These are phyloP conservation scores for Cisticola juncidis DNA, from an alignment of 2,113 vertebrate genomes.

Conservation along the genomic window DNA sequence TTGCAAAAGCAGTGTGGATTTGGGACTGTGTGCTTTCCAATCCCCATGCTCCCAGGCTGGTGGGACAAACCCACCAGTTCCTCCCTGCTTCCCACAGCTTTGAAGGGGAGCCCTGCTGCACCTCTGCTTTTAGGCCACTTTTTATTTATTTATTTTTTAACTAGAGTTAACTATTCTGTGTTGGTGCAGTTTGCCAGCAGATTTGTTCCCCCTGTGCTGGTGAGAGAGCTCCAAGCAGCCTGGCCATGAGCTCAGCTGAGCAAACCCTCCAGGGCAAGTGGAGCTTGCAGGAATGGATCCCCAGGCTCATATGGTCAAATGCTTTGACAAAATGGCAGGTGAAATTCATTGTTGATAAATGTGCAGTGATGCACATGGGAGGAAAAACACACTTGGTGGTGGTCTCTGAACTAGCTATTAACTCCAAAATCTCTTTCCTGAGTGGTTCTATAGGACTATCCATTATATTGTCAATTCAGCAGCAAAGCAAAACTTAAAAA, in stretches of 20 bases:
- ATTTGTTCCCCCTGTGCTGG: neutral
- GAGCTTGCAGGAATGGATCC: neutral
- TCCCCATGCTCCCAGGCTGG: neutral
- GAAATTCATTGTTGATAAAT: constrained; percentile 30
- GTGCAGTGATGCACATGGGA: constrained; percentile 39
- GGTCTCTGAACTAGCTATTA: constrained; percentile 44
- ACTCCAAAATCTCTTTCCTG: constrained; percentile 43
- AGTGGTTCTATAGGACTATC: constrained; percentile 45
- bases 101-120: neutral
- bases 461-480: constrained; percentile 36
- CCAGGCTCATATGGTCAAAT: neutral
- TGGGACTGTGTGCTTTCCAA: neutral
- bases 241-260: neutral
- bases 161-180: neutral
- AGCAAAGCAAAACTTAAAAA: constrained; percentile 35
- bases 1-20: neutral
- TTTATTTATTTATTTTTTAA: neutral
- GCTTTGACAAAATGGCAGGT: neutral
- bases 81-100: neutral
- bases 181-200: neutral
- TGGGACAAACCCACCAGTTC: neutral
- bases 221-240: neutral
- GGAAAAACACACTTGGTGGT: neutral
- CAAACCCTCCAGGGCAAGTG: neutral
- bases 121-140: neutral